A percentile compares a stretch with the other conserved stretches of the same genome.
These are phyloP conservation scores for Meriones psammophilus DNA, from an alignment of 2,797 vertebrate species.

Conservation along the genomic window DNA sequence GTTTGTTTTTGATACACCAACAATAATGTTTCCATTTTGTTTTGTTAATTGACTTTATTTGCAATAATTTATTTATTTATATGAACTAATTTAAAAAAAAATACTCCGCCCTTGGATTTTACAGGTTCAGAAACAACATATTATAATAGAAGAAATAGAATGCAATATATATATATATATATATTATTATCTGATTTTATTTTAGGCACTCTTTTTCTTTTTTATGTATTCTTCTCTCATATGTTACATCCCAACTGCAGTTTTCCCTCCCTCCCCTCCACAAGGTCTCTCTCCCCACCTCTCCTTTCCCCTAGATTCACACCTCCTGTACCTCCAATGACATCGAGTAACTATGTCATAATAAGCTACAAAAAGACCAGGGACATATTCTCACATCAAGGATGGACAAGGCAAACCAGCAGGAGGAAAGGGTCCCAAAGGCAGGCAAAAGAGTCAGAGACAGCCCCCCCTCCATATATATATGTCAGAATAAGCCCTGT, in stretches of 20 bases:
- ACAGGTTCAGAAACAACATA: constrained; percentile 5
- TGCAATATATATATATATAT: neutral
- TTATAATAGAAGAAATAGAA: neutral
- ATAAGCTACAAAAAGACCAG: neutral
- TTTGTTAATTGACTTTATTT: constrained; percentile 1
- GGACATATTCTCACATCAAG: neutral
- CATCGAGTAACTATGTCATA: neutral
- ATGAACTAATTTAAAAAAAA: neutral
- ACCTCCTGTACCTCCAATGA: neutral
- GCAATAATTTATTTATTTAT: neutral
- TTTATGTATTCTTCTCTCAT: neutral
- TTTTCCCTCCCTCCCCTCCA: neutral
- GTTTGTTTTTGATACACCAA: constrained; percentile 17
- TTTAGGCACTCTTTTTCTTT: neutral
- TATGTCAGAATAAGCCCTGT: too few species aligned
- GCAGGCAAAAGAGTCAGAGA: too few species aligned
- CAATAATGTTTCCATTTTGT: constrained; percentile 6
- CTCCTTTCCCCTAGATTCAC: neutral
- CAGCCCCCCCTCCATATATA: too few species aligned
- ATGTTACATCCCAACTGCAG: neutral
- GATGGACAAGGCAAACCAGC: neutral
- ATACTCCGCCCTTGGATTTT: neutral
- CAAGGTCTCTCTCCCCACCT: neutral
- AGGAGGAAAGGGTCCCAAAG: neutral
- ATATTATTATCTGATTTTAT: neutral